phyloP scores from a whole-genome alignment of 2,113 vertebrate genomes.

The Megaceryle maxima region DNA sequence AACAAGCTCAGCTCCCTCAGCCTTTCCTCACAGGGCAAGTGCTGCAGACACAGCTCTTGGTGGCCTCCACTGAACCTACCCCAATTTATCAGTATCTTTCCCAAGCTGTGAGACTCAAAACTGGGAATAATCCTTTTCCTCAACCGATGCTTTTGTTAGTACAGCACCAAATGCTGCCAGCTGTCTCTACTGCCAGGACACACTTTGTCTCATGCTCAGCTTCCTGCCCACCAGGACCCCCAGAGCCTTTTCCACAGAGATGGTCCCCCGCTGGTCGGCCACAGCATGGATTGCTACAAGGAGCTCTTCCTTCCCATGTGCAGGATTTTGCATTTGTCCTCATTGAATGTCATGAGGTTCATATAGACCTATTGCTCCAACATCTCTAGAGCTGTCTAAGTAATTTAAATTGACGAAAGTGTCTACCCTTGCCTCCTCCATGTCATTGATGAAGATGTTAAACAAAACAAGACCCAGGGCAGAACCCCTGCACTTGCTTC shows the following conservation, averaged over 20 bases:
- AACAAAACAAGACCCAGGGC: background rate
- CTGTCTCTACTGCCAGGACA: background rate
- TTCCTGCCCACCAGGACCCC: rapidly evolving
- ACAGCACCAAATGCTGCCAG: background rate
- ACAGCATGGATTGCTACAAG: background rate
- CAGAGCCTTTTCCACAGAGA: background rate
- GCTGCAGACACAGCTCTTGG: background rate
- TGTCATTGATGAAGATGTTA: background rate
- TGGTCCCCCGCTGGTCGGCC: background rate
- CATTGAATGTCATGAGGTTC: background rate
- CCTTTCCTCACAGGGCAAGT: background rate
- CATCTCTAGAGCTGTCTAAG: background rate
- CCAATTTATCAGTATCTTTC: background rate
- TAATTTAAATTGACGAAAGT: background rate
- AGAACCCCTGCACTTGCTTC: background rate
- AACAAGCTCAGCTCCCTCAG: background rate
- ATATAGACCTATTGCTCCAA: background rate
- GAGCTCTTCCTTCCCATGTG: background rate
- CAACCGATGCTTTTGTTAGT: background rate
- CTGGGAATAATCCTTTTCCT: background rate
- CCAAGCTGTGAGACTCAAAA: background rate
- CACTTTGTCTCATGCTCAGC: rapidly evolving
- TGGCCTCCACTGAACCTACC: background rate
- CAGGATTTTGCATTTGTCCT: background rate
- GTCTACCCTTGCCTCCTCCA: background rate